Evolutionary conservation across 1,140 invertebrate genomes (phyloP), one percentile per base, ranked within the genome.

Genomic region (Hyles vespertilio): DNA sequence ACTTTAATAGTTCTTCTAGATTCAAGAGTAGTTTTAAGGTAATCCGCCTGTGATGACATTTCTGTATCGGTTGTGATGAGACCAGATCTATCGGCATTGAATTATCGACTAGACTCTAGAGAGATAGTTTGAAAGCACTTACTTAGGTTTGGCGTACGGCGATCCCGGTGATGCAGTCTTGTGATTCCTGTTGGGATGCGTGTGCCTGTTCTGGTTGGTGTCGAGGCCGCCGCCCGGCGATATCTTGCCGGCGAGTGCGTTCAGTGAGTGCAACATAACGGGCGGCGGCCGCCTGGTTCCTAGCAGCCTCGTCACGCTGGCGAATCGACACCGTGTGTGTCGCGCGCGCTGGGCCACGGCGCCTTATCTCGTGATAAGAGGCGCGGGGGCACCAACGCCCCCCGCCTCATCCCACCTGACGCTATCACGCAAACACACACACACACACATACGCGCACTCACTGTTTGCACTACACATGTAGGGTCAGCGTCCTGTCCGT

Each of bases 231-330:
- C 84, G 83, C 93, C 93, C 75, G 94, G 94, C 84, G 94, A 95
- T 87, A 95, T 94, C 87, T 95, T 95, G 74, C 93, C 93, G 85
- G 94, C 94, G 87, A 95, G 90, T 81, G 93, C 92, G 89, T 94
- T 94, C 83, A 95, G 87, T 61, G 94, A 94, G 82, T 94, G 93
- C 78, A 95, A 89, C 94, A 95, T 95, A 74, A 79, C 84, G 81
- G 83, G 86, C 82, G 84, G 85, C 84, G 86, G 86, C 86, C 84
- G 86, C 71, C 74, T 76, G 54, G 55, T 67, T 53, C 70, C 74
- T 49, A 79, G 77, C 79, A 73, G 74, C 84, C 84, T 81, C 73
- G 85, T 88, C 85, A 87, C 80, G 77, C 70, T 84, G 81, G 77
- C 60, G 67, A 68, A 69, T 74, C 69, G 71, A 66, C 65, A 62